A percentile compares a stretch with the other conserved stretches of the same genome.
These are phyloP conservation scores for Acyrthosiphon pisum DNA, from an alignment of 1,140 invertebrate genomes.

Conservation along the genomic window DNA sequence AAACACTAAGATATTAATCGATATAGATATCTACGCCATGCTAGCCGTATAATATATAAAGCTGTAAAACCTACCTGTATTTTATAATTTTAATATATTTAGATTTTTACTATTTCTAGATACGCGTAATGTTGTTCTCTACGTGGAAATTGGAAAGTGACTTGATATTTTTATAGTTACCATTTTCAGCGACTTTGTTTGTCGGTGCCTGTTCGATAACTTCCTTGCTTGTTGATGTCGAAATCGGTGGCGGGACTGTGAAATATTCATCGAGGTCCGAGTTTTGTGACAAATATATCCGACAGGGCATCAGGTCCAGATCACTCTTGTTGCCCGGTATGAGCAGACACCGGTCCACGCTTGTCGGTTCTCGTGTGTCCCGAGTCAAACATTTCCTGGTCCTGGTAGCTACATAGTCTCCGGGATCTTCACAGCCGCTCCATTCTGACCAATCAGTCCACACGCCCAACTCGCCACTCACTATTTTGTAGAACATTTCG, in stretches of 20 bases:
- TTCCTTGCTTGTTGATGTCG: constrained; percentile 24
- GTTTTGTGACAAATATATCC: constrained; percentile 50
- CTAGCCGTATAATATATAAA: background rate
- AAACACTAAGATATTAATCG: background rate
- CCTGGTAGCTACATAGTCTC: constrained; percentile 58
- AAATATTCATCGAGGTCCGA: constrained; percentile 48
- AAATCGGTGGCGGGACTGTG: constrained; percentile 11
- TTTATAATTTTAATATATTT: background rate
- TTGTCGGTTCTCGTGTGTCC: constrained; percentile 59
- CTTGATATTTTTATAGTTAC: background rate
- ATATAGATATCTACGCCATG: background rate
- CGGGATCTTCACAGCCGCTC: constrained; percentile 59
- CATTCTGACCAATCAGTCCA: constrained; percentile 61
- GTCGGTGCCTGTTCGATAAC: constrained; percentile 33
- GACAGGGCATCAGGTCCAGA: constrained; percentile 58
- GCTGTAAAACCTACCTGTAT: background rate
- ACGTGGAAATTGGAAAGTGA: background rate
- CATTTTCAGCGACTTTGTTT: constrained; percentile 36
- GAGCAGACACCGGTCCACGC: constrained; percentile 59
- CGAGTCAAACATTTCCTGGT: constrained; percentile 60
- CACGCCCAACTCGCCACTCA: constrained; percentile 59
- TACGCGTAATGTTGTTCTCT: background rate
- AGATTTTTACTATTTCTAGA: background rate
- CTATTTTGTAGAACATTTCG: constrained; percentile 55
- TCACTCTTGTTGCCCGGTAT: constrained; percentile 59